Evolutionary conservation across 2,113 vertebrate species (phyloP).

Genomic region (Macquaria australasica): DNA sequence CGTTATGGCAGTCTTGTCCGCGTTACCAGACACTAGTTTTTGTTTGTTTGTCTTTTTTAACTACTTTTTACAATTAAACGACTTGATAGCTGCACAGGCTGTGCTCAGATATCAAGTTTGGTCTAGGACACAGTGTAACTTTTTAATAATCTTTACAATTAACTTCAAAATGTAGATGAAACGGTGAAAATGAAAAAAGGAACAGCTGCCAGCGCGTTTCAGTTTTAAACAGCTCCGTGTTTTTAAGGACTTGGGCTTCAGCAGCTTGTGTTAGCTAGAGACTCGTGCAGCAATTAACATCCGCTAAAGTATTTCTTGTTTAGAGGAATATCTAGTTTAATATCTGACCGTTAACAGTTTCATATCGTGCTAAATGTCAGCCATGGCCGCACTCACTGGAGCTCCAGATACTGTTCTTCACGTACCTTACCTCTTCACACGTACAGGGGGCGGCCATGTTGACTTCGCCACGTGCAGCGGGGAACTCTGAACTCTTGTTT

Average conservation of each 20-base stretch:
- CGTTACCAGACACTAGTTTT: background rate
- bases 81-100: background rate
- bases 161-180: background rate
- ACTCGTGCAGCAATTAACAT: background rate
- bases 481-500: constrained; percentile 63
- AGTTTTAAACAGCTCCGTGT: background rate
- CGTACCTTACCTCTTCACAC: constrained; percentile 48
- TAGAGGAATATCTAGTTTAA: background rate
- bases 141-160: background rate
- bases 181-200: background rate
- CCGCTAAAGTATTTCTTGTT: background rate
- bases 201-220: background rate
- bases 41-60: background rate
- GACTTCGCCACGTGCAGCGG: constrained; percentile 59
- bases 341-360: background rate
- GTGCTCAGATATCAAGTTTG: background rate
- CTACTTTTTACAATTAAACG: background rate
- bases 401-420: background rate
- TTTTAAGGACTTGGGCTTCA: background rate
- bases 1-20: background rate
- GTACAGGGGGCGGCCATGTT: constrained; percentile 66
- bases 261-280: background rate
- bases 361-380: background rate
- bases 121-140: background rate
- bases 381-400: rapidly evolving